Evolutionary conservation across 2,888 invertebrate genomes (phyloP).

Genomic region (Hydraecia micacea): DNA sequence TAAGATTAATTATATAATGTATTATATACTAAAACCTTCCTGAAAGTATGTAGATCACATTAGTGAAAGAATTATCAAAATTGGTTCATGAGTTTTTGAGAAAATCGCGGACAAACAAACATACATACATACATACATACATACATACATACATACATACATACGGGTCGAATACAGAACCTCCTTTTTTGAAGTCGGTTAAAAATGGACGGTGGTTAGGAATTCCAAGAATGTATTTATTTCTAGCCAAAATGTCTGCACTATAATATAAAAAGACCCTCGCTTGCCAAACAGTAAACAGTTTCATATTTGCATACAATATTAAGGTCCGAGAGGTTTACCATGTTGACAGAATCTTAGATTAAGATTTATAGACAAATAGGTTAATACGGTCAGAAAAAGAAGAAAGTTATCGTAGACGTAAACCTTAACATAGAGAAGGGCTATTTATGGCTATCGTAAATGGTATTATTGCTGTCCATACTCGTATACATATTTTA

Average conservation of each 20-base stretch:
- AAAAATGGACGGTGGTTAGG: not conserved
- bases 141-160: too few relatives aligned
- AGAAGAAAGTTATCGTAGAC: conserved; percentile 53
- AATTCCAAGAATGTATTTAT: not conserved
- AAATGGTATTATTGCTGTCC: conserved; percentile 60
- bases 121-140: too few relatives aligned
- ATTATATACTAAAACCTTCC: too few relatives aligned
- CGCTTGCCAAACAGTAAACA: conserved; percentile 29
- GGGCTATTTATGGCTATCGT: conserved; percentile 61
- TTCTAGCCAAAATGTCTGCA: conserved; percentile 4
- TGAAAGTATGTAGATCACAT: too few relatives aligned
- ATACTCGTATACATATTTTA: conserved; percentile 60
- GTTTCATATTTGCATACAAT: conserved; percentile 40
- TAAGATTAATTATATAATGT: too few relatives aligned
- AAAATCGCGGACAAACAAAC: too few relatives aligned
- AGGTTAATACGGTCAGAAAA: conserved; percentile 50
- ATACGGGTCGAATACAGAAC: too few relatives aligned
- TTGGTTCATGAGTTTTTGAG: too few relatives aligned
- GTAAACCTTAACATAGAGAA: conserved; percentile 53
- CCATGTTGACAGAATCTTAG: conserved; percentile 42
- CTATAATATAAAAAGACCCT: conserved; percentile 21
- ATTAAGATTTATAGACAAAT: conserved; percentile 58
- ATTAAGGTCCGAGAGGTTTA: conserved; percentile 42
- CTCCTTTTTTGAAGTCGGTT: too few relatives aligned
- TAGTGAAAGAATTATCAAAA: too few relatives aligned